These are phyloP conservation scores for Haplochromis burtoni DNA, from an alignment of 2,113 vertebrate genomes.

Conservation along the genomic window DNA sequence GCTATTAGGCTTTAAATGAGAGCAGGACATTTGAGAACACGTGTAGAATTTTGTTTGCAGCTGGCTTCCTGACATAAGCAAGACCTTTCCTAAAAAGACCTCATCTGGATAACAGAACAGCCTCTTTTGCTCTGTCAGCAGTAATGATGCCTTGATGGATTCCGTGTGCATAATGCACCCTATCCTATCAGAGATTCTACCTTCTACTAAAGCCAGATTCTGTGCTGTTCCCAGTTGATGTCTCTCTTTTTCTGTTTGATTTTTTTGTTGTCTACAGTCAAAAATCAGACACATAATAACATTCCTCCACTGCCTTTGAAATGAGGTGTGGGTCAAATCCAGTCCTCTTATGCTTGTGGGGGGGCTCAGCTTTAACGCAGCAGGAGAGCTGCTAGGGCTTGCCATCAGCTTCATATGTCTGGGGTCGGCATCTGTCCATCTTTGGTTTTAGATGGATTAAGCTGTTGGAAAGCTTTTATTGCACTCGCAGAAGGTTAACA, in stretches of 20 bases:
- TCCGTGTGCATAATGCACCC: neutral
- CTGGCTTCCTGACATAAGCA: neutral
- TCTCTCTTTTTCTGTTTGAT: neutral
- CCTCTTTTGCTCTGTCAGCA: neutral
- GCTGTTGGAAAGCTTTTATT: neutral
- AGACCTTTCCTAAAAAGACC: neutral
- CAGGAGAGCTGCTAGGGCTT: neutral
- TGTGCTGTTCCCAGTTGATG: neutral
- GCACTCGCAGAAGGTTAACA: neutral
- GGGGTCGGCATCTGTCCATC: neutral
- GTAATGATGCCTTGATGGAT: accelerated
- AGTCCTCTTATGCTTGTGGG: neutral
- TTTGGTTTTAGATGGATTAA: neutral
- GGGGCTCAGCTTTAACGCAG: neutral
- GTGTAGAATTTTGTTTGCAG: neutral
- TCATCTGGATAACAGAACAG: neutral
- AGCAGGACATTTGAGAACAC: neutral
- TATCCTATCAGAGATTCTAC: neutral
- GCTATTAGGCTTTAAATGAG: neutral
- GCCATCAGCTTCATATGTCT: neutral
- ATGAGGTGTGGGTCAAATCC: neutral
- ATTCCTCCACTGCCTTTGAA: neutral
- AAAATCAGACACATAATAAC: neutral
- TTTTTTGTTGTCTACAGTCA: neutral
- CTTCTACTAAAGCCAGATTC: neutral